Conservation (phyloP, 2,888 invertebrate species). For the Exocentrus adspersus region DNA sequence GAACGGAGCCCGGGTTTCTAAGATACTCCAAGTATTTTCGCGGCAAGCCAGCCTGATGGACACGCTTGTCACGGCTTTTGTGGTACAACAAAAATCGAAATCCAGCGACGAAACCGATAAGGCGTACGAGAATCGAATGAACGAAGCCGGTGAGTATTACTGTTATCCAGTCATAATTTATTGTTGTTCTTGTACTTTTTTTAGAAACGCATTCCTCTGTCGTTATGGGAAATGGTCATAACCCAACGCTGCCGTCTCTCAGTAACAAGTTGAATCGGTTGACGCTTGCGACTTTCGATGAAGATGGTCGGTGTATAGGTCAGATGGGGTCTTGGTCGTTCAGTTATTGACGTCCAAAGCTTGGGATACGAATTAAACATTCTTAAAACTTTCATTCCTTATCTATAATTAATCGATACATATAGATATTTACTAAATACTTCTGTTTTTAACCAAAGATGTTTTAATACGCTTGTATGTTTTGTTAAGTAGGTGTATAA, state of each 20-base stretch:
- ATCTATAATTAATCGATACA: background rate
- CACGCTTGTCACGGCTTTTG: slow-evolving; percentile 83
- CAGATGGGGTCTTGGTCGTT: slow-evolving; percentile 88
- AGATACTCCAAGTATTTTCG: slow-evolving; percentile 78
- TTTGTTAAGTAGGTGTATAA: background rate
- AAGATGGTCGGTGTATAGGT: slow-evolving; percentile 86
- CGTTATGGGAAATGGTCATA: slow-evolving; percentile 58
- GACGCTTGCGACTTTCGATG: slow-evolving; percentile 90
- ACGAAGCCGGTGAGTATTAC: slow-evolving; percentile 54
- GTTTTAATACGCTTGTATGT: background rate
- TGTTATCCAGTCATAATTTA: too few species aligned
- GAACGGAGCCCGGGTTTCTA: slow-evolving; percentile 80
- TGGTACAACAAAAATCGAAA: slow-evolving; percentile 74
- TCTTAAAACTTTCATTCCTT: slow-evolving; percentile 8
- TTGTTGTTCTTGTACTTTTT: slow-evolving; percentile 49
- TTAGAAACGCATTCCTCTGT: slow-evolving; percentile 64
- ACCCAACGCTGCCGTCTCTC: slow-evolving; percentile 71
- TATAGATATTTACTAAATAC: too few species aligned
- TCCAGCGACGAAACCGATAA: slow-evolving; percentile 63
- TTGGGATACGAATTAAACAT: background rate
- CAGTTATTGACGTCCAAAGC: slow-evolving; percentile 63
- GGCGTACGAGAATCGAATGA: slow-evolving; percentile 52
- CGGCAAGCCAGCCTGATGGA: slow-evolving; percentile 83
- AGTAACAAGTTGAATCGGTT: slow-evolving; percentile 88
- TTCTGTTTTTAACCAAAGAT: background rate